A percentile compares a stretch with the other conserved stretches of the same genome.
Evolutionary conservation across 2,888 invertebrate genomes (phyloP).

Genomic region (Xestia ashworthii): DNA sequence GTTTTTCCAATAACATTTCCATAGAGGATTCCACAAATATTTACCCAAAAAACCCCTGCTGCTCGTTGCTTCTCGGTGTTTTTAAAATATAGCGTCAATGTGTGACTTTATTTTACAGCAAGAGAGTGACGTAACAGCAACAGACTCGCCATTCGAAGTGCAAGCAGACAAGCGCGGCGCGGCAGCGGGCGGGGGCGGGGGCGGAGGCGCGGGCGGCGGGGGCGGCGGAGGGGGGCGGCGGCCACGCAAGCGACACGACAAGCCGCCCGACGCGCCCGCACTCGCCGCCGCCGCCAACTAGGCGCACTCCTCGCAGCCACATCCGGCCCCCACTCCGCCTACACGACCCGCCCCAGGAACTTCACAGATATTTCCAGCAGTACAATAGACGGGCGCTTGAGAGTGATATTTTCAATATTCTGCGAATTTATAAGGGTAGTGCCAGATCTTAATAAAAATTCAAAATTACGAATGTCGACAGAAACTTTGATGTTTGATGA

Average conservation of each 20-base stretch:
- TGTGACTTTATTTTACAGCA: constrained; percentile 63
- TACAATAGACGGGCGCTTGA: constrained; percentile 51
- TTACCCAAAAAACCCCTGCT: too few relatives aligned
- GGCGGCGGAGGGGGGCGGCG: constrained; percentile 85
- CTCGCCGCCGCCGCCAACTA: constrained; percentile 73
- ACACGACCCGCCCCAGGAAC: neutral
- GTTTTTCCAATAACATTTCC: neutral
- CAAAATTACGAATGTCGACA: constrained; percentile 25
- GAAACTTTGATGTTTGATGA: constrained; percentile 38
- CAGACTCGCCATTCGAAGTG: constrained; percentile 90
- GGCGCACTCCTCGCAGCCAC: neutral
- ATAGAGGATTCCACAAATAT: neutral
- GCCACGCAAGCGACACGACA: constrained; percentile 83
- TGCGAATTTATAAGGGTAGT: constrained; percentile 27
- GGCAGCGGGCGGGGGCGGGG: constrained; percentile 85
- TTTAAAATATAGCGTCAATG: neutral
- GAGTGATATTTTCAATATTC: constrained; percentile 27
- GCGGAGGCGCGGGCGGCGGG: constrained; percentile 85
- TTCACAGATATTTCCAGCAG: constrained; percentile 27
- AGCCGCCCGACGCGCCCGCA: constrained; percentile 81
- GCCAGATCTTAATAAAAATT: constrained; percentile 20
- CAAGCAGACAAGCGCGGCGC: constrained; percentile 91
- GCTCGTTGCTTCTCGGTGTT: too few relatives aligned
- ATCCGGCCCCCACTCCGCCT: constrained; percentile 6
- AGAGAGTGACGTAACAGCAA: constrained; percentile 87